These are phyloP conservation scores for Epistrophe eligans DNA, from an alignment of 2,888 invertebrate genomes.

Conservation along the genomic window DNA sequence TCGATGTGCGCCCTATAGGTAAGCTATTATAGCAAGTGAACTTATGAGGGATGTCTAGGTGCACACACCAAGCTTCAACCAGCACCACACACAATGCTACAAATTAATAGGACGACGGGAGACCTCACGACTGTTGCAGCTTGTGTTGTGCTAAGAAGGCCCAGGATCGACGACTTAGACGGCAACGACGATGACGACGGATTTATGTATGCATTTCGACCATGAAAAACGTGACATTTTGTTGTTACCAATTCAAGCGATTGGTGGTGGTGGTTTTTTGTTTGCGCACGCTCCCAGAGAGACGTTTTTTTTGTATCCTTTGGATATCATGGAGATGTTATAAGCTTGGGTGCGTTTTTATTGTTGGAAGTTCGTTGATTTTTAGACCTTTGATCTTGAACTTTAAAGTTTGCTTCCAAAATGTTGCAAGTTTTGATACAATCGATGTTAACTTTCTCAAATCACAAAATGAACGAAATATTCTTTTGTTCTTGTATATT, in stretches of 20 bases:
- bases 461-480: not conserved
- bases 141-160: conserved; percentile 45
- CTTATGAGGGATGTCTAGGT: conserved; percentile 77
- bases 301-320: not conserved
- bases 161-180: conserved; percentile 51
- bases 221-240: conserved; percentile 84
- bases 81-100: conserved; percentile 76
- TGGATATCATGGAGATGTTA: conserved; percentile 2
- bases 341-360: conserved; percentile 64
- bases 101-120: conserved; percentile 81
- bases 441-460: not conserved
- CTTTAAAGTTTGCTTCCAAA: conserved; percentile 23
- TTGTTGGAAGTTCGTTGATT: conserved; percentile 53
- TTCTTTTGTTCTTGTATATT: too few species aligned
- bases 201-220: conserved; percentile 78
- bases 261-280: conserved; percentile 26
- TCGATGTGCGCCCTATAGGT: conserved; percentile 24
- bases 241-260: conserved; percentile 81
- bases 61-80: conserved; percentile 75
- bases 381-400: conserved; percentile 61
- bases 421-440: not conserved
- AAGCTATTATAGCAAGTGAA: conserved; percentile 63
- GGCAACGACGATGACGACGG: conserved; percentile 56
- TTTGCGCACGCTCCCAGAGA: conserved; percentile 21
- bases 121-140: conserved; percentile 81